These are phyloP conservation scores for Psittacula derbiana DNA, from an alignment of 2,797 vertebrate species.

Conservation along the genomic window DNA sequence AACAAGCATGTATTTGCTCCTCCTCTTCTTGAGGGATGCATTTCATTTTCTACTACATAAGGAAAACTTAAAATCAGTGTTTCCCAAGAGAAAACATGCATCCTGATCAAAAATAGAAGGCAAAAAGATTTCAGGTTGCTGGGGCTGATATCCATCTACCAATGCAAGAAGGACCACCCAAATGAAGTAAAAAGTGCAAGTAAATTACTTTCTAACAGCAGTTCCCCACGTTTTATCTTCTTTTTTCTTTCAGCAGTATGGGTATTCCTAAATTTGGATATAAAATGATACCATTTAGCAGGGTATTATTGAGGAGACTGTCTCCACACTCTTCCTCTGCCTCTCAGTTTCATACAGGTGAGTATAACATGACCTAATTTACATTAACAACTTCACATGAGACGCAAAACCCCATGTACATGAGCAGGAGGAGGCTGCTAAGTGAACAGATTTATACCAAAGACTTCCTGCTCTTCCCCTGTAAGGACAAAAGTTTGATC, in stretches of 20 bases:
- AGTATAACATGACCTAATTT: background rate
- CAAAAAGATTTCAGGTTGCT: background rate
- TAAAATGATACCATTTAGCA: background rate
- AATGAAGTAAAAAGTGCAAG: background rate
- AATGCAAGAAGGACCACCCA: background rate
- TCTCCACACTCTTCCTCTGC: background rate
- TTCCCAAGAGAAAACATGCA: background rate
- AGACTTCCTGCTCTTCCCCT: background rate
- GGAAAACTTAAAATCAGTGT: background rate
- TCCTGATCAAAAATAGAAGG: background rate
- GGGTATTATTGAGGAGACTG: background rate
- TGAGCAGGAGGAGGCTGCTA: background rate
- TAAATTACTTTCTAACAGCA: background rate
- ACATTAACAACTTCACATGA: background rate
- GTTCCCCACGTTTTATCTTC: background rate
- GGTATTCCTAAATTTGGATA: background rate
- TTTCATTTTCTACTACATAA: background rate
- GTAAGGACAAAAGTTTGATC: background rate
- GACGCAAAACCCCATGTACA: background rate
- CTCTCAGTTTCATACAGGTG: background rate
- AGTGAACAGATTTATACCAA: background rate
- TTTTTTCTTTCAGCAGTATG: background rate
- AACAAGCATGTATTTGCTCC: background rate
- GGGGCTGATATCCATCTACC: background rate
- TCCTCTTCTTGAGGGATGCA: background rate